These are phyloP conservation scores for Sisyra terminalis DNA, from an alignment of 2,888 invertebrate species.

Conservation along the genomic window DNA sequence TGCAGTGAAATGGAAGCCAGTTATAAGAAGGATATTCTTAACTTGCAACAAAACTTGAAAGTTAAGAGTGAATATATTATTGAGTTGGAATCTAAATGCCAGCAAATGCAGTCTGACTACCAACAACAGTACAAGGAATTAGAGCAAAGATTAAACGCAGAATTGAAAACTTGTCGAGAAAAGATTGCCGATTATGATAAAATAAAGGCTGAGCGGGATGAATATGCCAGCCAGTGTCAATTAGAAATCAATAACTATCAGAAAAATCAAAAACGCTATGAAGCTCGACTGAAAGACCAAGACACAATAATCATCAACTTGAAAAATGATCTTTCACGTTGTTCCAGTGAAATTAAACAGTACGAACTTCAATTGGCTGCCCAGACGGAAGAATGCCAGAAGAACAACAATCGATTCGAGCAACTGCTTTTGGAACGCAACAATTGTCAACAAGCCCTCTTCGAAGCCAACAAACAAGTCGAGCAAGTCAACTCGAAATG, in stretches of 20 bases:
- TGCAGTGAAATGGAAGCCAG: no score
- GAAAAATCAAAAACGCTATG: no score
- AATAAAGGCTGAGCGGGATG: not conserved
- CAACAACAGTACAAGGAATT: not conserved
- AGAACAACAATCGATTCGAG: no score
- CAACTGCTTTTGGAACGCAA: no score
- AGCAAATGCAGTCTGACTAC: constrained; percentile 1
- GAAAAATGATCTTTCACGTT: constrained; percentile 26
- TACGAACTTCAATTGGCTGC: constrained; percentile 21
- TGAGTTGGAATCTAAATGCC: constrained; percentile 6
- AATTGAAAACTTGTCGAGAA: not conserved
- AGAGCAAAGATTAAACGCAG: not conserved
- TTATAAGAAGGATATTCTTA: no score
- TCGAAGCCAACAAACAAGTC: constrained; percentile 22
- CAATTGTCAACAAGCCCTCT: constrained; percentile 11
- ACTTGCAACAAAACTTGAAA: constrained; percentile 13
- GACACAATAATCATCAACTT: constrained; percentile 13
- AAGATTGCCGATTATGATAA: not conserved
- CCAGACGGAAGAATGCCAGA: no score
- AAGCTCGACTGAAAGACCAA: constrained; percentile 6
- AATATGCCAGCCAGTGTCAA: not conserved
- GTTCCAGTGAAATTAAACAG: constrained; percentile 24
- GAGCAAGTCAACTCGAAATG: constrained; percentile 20
- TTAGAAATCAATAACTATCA: not conserved
- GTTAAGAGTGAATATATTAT: constrained; percentile 12